These are phyloP conservation scores for Drosophila subsilvestris DNA, from an alignment of 2,888 invertebrate genomes.

Conservation along the genomic window DNA sequence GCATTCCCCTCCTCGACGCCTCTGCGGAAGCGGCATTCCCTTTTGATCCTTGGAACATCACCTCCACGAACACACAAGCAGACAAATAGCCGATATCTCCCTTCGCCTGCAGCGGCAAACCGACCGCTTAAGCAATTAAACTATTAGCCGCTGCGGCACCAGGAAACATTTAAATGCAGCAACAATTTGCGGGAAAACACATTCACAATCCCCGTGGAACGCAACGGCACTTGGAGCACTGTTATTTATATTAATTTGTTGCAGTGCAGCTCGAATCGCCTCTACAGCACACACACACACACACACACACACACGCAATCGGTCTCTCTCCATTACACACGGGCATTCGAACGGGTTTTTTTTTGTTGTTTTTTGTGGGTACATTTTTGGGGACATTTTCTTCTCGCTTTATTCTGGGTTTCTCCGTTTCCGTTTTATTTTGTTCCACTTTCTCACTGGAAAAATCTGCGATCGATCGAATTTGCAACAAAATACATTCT, in stretches of 20 bases:
- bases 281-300: constrained; percentile 18
- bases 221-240: constrained; percentile 49
- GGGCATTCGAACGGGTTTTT: constrained; percentile 18
- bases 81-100: background rate
- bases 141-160: constrained; percentile 53
- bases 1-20: background rate
- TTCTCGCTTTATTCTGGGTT: constrained; percentile 1
- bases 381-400: constrained; percentile 7
- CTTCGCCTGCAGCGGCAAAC: background rate
- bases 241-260: constrained; percentile 66
- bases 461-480: too few relatives aligned
- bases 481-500: too few relatives aligned
- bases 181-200: constrained; percentile 31
- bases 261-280: constrained; percentile 18
- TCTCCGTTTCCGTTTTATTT: constrained; percentile 20
- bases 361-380: background rate
- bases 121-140: constrained; percentile 55
- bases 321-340: constrained; percentile 27
- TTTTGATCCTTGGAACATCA: background rate
- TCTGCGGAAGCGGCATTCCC: background rate
- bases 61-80: background rate
- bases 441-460: constrained; percentile 35
- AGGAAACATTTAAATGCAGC: constrained; percentile 68
- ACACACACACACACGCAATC: constrained; percentile 3
- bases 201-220: constrained; percentile 9